phyloP scores from a whole-genome alignment of 2,797 vertebrate species.

The Calcarius lapponicus region DNA sequence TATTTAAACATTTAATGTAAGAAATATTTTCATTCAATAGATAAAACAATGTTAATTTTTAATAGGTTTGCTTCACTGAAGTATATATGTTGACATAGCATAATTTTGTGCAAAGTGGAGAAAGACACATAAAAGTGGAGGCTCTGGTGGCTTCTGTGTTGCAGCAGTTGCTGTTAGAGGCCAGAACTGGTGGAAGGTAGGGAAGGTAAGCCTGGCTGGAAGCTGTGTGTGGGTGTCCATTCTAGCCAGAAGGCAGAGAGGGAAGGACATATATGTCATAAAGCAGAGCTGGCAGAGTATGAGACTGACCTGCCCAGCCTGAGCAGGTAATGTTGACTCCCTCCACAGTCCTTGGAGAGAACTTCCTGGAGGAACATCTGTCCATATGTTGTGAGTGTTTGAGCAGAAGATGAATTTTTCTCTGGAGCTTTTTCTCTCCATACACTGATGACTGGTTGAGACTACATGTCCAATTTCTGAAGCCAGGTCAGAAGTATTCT shows the following conservation, averaged over 20 bases:
- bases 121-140: background rate
- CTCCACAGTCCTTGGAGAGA: background rate
- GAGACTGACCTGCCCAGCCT: background rate
- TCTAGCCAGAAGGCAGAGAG: background rate
- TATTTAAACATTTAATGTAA: constrained; percentile 68
- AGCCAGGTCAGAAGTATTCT: background rate
- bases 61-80: constrained; percentile 47
- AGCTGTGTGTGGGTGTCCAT: background rate
- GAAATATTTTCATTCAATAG: constrained; percentile 37
- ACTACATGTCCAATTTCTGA: fast-evolving
- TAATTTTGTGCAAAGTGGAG: constrained; percentile 24
- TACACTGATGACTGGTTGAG: background rate
- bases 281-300: background rate
- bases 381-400: background rate
- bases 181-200: background rate
- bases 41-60: constrained; percentile 59
- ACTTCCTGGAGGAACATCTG: background rate
- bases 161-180: background rate
- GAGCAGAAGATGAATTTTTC: background rate
- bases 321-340: background rate
- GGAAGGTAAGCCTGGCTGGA: background rate
- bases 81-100: background rate
- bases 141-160: background rate
- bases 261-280: background rate
- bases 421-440: background rate